Evolutionary conservation across 2,113 vertebrate species (phyloP).

Genomic region (Galeopterus variegatus): DNA sequence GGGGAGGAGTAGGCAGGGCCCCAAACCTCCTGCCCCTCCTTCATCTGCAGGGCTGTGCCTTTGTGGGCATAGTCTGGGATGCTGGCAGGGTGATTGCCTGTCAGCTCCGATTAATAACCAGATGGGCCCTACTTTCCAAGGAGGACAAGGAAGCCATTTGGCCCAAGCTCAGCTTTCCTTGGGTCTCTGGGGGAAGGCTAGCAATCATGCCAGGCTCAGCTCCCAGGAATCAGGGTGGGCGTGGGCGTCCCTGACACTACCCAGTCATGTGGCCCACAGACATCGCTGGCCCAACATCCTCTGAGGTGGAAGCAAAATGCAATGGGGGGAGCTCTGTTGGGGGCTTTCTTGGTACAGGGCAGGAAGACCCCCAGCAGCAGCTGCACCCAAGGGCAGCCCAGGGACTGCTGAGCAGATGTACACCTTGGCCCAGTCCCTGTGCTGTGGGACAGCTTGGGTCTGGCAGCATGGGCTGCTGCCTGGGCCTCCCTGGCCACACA

Average conservation of each 20-base stretch:
- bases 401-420: not conserved
- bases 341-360: no score
- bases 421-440: not conserved
- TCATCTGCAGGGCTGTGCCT: not conserved
- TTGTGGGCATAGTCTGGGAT: rapidly evolving
- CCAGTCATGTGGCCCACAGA: not conserved
- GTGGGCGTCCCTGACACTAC: not conserved
- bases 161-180: not conserved
- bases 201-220: not conserved
- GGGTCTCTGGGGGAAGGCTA: not conserved
- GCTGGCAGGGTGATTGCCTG: not conserved
- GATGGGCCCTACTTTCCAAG: not conserved
- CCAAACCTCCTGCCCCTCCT: not conserved
- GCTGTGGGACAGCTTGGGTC: not conserved
- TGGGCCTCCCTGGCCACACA: rapidly evolving
- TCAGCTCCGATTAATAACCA: not conserved
- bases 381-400: not conserved
- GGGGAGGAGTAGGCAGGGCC: not conserved
- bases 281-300: rapidly evolving
- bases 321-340: rapidly evolving
- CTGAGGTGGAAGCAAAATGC: no score
- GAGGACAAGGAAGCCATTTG: not conserved
- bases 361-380: not conserved
- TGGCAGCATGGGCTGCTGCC: not conserved
- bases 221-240: not conserved